Conservation (phyloP, 2,113 vertebrate species). For the Psettodes erumei region DNA sequence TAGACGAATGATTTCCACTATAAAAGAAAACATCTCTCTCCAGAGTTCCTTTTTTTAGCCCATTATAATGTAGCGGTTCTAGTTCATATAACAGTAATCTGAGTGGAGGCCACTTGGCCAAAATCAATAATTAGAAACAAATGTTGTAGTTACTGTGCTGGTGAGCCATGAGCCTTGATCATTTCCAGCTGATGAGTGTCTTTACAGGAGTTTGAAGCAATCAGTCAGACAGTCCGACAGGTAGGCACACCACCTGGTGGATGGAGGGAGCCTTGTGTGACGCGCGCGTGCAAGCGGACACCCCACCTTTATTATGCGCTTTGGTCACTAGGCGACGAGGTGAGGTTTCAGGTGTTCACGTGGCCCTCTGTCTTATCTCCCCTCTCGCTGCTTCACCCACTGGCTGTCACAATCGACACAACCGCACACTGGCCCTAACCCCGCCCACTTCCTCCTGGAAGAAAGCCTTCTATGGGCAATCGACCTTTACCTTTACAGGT, state of each 20-base stretch:
- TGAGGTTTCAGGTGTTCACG: conserved; percentile 53
- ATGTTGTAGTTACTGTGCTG: conserved; percentile 6
- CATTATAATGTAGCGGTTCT: neutral
- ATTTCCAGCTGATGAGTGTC: conserved; percentile 8
- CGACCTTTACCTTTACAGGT: conserved; percentile 32
- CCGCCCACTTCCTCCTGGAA: conserved; percentile 51
- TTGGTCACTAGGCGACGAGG: conserved; percentile 46
- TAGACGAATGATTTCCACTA: conserved; percentile 70
- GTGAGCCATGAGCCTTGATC: conserved; percentile 48
- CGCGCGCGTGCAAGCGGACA: conserved; percentile 15
- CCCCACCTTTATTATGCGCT: conserved; percentile 40
- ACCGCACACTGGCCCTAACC: neutral
- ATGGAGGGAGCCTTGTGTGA: conserved; percentile 41
- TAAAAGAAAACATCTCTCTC: conserved; percentile 54
- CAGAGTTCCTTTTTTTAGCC: neutral
- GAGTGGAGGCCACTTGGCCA: neutral
- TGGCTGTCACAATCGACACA: conserved; percentile 49
- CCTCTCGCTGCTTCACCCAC: conserved; percentile 35
- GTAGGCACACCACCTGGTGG: conserved; percentile 58
- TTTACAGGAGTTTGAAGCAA: conserved; percentile 38
- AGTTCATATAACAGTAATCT: conserved; percentile 9
- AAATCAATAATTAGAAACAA: conserved; percentile 25
- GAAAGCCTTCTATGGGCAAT: conserved; percentile 76
- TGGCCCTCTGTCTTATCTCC: conserved; percentile 52
- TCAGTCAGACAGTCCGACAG: conserved; percentile 35